phyloP scores from a whole-genome alignment of 2,888 invertebrate genomes.

The Eremobia ochroleuca region DNA sequence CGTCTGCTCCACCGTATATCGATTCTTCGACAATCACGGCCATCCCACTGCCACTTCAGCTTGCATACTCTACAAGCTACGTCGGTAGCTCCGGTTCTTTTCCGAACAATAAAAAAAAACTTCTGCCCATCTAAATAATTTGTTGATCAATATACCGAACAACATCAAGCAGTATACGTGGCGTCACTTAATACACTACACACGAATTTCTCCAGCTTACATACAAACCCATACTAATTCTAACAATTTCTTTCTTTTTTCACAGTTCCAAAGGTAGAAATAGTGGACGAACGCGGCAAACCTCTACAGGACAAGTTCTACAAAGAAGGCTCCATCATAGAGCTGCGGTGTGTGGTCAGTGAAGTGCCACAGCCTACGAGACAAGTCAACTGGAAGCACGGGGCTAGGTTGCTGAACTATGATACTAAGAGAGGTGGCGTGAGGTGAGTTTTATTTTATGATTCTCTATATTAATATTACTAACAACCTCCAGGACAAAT shows the following conservation, averaged over 20 bases:
- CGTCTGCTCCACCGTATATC: too few relatives aligned
- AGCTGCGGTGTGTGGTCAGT: slow-evolving; percentile 95
- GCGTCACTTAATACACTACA: not conserved
- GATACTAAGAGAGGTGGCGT: slow-evolving; percentile 95
- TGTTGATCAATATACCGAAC: too few relatives aligned
- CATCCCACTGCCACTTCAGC: too few relatives aligned
- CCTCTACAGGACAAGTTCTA: slow-evolving; percentile 95
- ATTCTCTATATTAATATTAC: too few relatives aligned
- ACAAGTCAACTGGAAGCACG: slow-evolving; percentile 95
- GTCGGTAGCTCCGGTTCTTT: too few relatives aligned
- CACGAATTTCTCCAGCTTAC: not conserved
- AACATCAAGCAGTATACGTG: not conserved
- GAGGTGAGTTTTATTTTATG: slow-evolving; percentile 89
- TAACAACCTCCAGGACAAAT: too few relatives aligned
- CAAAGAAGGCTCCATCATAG: slow-evolving; percentile 96
- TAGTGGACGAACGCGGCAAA: slow-evolving; percentile 95
- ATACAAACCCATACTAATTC: not conserved
- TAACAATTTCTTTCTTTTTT: slow-evolving; percentile 13
- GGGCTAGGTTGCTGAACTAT: slow-evolving; percentile 94
- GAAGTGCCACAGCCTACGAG: slow-evolving; percentile 94
- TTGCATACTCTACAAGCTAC: too few relatives aligned
- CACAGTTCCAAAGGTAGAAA: slow-evolving; percentile 95
- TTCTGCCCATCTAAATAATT: too few relatives aligned
- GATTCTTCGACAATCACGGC: too few relatives aligned
- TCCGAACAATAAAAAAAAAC: too few relatives aligned